Evolutionary conservation across 2,797 vertebrate genomes (phyloP).

Genomic region (Parauchenoglanis ngamensis): DNA sequence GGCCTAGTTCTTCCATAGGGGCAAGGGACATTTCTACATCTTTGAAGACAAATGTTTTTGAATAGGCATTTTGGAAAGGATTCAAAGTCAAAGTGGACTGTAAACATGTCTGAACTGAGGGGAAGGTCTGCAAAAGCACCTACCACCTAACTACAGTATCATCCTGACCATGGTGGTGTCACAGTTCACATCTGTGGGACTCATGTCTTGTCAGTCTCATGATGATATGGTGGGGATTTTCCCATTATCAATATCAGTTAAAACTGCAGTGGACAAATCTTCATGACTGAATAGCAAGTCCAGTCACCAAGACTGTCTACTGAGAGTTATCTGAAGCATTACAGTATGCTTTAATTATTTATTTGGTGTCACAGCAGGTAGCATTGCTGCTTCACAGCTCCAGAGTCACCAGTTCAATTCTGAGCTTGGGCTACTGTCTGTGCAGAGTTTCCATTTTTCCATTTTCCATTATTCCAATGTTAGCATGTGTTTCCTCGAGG

Average conservation of each 20-base stretch:
- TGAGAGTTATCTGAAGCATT: neutral
- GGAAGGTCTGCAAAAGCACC: neutral
- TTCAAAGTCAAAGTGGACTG: neutral
- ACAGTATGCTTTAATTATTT: neutral
- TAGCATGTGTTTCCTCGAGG: neutral
- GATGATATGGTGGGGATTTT: neutral
- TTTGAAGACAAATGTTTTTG: neutral
- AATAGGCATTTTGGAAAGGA: neutral
- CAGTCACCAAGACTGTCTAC: neutral
- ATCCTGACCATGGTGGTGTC: neutral
- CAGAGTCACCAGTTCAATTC: neutral
- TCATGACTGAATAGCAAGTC: neutral
- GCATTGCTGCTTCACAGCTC: neutral
- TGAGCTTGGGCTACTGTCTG: neutral
- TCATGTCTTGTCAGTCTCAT: neutral
- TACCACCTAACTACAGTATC: neutral
- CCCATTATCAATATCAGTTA: neutral
- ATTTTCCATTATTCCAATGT: neutral
- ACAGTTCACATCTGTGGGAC: neutral
- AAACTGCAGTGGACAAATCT: neutral
- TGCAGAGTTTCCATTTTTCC: neutral
- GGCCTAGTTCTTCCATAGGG: neutral
- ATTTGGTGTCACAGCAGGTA: neutral
- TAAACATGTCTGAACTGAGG: neutral
- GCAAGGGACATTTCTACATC: neutral